Base-by-base conservation (phyloP, 2,797 vertebrate genomes). In the Esox lucius region DNA sequence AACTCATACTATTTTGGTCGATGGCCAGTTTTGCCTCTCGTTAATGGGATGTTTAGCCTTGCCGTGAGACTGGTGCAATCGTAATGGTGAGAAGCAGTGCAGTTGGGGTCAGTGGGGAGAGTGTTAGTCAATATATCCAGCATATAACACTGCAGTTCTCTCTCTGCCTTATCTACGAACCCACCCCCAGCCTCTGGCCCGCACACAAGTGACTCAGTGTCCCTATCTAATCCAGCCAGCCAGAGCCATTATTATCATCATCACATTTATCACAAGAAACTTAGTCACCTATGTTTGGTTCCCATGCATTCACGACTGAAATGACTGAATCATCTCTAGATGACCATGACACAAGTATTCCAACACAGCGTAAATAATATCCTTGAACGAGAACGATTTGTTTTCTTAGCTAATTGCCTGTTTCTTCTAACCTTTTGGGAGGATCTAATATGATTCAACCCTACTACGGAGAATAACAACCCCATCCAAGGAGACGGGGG, bases 181-280 rank as follows among this genome's bases (percentile, higher is more conserved):
- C 78, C 71, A 66, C 78, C 78, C 80, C 78, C 79, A 76, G 85
- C 84, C 84, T 31, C 19, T 77, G 86, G 88, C 75, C 76, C 61
- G 12, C 33, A 26, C 64, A 17, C 33, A 26, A 12, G 80, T 88
- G 89, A 92, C 91, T 91, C 87, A 90, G 86, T 83, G 88, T 78
- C 78, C 79, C 80, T 86, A 83, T 88, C 71, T 80, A 83, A 80
- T 85, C 86, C 82, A 78, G 35, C 65, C 75, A 24, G 35, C 67
- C 77, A 22, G 75, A 82, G 31, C 83, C 83, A 86, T 85, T 86
- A 78, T 87, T 82, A 83, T 46, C 42, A 46, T 61, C 11, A 13
- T 61, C 77, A 68, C 68, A 79, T 80, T 89, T 87, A 85, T 89
- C 87, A 80, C 9, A 56, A 15, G n/a, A 73, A 72, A 78, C 17